A percentile compares a stretch with the other conserved stretches of the same genome.
phyloP scores from a whole-genome alignment of 2,797 vertebrate species.

The Periparus ater region DNA sequence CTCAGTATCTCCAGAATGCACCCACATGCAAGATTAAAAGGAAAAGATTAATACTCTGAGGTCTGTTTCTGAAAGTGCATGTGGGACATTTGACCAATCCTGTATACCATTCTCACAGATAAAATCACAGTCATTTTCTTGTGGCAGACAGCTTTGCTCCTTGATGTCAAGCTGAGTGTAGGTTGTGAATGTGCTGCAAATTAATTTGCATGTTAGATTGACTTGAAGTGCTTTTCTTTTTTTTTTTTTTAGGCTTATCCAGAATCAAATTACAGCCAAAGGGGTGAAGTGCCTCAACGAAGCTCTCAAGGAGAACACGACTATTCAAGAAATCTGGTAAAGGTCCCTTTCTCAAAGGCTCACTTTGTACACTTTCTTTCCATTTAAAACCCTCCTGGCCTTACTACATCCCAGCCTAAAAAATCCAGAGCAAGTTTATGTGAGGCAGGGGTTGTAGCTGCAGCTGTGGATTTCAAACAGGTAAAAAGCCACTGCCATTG shows the following conservation, averaged over 20 bases:
- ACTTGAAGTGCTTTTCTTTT: neutral
- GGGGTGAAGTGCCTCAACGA: conserved; percentile 80
- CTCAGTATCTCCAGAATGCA: conserved; percentile 3
- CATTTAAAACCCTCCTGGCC: neutral
- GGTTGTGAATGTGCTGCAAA: neutral
- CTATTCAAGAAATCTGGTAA: conserved; percentile 91
- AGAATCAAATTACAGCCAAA: conserved; percentile 84
- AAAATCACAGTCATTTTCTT: neutral
- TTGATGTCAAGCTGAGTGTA: rapidly evolving
- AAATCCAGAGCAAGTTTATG: neutral
- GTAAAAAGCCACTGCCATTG: neutral
- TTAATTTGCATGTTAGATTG: neutral
- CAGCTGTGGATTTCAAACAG: neutral
- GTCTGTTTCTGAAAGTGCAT: neutral
- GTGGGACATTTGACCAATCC: neutral
- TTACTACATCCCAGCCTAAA: neutral
- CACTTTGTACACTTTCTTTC: neutral
- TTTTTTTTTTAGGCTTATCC: conserved; percentile 84
- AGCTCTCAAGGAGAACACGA: conserved; percentile 81
- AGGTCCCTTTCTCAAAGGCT: neutral
- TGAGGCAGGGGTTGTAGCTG: neutral
- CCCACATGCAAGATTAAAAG: neutral
- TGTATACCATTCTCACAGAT: neutral
- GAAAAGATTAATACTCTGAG: neutral
- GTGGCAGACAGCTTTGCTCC: neutral